Conservation (phyloP, 53 echinoderm and acorn worm genomes). For the Luidia sarsii region DNA sequence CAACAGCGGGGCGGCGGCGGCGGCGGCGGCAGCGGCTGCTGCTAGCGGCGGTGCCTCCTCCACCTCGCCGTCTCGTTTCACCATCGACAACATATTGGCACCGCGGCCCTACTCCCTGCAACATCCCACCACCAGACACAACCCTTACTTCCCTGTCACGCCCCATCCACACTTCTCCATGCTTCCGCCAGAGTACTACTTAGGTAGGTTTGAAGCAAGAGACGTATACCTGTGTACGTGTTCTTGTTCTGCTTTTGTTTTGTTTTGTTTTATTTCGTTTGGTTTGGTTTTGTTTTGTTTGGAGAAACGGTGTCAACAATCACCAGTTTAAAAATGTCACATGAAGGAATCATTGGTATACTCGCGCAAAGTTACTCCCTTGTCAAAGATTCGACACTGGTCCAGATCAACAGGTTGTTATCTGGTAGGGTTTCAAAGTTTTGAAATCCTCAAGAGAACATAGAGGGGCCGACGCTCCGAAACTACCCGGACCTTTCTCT, state of each 20-base stretch:
- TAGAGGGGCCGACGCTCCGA: no score
- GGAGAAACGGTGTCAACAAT: not conserved
- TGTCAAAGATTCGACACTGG: no score
- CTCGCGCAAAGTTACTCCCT: no score
- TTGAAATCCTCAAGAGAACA: no score
- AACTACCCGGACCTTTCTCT: no score
- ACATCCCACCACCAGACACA: constrained; percentile 51
- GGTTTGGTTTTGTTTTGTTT: no score
- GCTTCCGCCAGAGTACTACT: constrained; percentile 68
- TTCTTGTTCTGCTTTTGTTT: not conserved
- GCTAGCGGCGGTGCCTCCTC: constrained; percentile 36
- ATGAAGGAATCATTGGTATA: no score
- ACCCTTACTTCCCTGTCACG: constrained; percentile 69
- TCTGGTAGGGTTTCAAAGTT: no score
- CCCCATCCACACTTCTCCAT: constrained; percentile 73
- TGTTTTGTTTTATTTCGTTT: not conserved
- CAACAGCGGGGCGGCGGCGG: constrained; percentile 37
- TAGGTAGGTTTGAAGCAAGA: constrained; percentile 46
- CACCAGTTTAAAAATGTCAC: no score
- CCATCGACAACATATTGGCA: constrained; percentile 89
- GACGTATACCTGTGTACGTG: no score
- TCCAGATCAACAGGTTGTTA: no score
- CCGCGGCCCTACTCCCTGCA: constrained; percentile 67
- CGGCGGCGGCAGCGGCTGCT: constrained; percentile 33
- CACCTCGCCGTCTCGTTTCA: constrained; percentile 70